phyloP scores from a whole-genome alignment of 2,888 invertebrate genomes.

The Drosophila gaucha region DNA sequence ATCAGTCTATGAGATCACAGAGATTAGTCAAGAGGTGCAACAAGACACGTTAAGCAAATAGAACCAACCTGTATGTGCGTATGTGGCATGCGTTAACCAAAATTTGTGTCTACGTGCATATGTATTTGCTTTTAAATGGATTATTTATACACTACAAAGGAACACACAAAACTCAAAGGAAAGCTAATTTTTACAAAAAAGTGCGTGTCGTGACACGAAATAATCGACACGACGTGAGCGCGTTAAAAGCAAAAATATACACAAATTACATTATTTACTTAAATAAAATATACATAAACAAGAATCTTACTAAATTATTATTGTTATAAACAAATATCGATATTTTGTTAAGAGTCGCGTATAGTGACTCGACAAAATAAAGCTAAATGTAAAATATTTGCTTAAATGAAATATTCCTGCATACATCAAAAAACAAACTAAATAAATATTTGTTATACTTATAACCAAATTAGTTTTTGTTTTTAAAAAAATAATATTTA shows the following conservation, averaged over 20 bases:
- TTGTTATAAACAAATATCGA: not conserved
- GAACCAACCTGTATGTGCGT: conserved; percentile 46
- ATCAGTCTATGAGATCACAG: conserved; percentile 39
- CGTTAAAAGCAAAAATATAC: not conserved
- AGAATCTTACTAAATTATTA: not conserved
- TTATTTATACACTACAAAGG: conserved; percentile 19
- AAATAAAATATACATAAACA: not conserved
- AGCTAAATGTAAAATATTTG: too few species aligned
- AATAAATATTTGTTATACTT: too few species aligned
- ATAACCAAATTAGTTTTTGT: too few species aligned
- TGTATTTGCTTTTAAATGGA: conserved; percentile 8
- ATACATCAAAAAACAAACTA: too few species aligned
- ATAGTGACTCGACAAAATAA: too few species aligned
- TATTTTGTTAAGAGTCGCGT: too few species aligned
- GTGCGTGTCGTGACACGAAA: conserved; percentile 5
- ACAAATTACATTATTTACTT: not conserved
- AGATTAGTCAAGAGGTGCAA: conserved; percentile 34
- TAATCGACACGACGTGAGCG: not conserved
- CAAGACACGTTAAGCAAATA: conserved; percentile 18
- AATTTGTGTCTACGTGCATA: conserved; percentile 38
- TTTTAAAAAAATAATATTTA: too few species aligned
- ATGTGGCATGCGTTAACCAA: conserved; percentile 37
- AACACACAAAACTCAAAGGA: conserved; percentile 14
- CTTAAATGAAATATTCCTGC: too few species aligned
- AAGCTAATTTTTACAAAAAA: conserved; percentile 2